phyloP scores from a whole-genome alignment of 2,113 vertebrate species.

The Rhipidura dahli region DNA sequence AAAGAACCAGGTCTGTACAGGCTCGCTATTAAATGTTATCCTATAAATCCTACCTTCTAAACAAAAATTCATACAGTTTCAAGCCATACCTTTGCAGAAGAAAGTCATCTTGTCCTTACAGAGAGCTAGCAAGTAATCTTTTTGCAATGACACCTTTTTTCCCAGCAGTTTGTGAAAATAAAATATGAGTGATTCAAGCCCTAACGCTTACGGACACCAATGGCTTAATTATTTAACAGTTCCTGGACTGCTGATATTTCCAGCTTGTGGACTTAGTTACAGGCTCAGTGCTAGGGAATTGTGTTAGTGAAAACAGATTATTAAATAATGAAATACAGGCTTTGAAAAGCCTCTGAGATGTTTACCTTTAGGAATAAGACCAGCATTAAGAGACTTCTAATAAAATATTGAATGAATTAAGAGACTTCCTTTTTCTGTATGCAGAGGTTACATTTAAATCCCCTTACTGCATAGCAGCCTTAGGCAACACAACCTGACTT shows the following conservation, averaged over 20 bases:
- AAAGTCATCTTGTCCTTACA: neutral
- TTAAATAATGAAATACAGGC: conserved; percentile 73
- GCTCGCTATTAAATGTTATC: neutral
- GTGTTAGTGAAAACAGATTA: conserved; percentile 61
- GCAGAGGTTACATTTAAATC: conserved; percentile 67
- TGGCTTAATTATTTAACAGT: conserved; percentile 67
- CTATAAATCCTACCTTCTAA: neutral
- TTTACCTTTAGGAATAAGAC: conserved; percentile 67
- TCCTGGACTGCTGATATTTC: conserved; percentile 57
- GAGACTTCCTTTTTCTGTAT: conserved; percentile 61
- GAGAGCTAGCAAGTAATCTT: neutral
- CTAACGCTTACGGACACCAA: conserved; percentile 44
- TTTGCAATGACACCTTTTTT: neutral
- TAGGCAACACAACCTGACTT: conserved; percentile 70
- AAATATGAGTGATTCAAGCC: conserved; percentile 40
- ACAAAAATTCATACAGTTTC: neutral
- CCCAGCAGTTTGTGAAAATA: conserved; percentile 42
- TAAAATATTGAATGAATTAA: conserved; percentile 75
- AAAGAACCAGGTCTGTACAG: neutral
- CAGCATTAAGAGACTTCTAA: conserved; percentile 68
- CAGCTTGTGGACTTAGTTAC: conserved; percentile 59
- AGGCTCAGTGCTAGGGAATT: conserved; percentile 52
- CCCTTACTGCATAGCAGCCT: conserved; percentile 55
- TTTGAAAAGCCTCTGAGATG: conserved; percentile 63
- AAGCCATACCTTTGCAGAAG: neutral